Evolutionary conservation across 2,888 invertebrate genomes (phyloP).

Genomic region (Apocheima hispidaria): DNA sequence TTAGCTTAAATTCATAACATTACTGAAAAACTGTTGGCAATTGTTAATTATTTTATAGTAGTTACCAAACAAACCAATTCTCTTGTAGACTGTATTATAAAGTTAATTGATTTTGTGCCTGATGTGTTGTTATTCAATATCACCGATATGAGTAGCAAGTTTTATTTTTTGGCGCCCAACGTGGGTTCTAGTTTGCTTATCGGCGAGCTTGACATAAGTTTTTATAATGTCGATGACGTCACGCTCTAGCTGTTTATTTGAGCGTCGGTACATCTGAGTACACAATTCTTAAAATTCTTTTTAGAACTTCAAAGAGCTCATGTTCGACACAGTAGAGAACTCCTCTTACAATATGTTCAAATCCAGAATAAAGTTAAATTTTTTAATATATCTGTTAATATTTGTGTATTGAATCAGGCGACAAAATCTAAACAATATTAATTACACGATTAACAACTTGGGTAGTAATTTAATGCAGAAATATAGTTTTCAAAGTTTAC

Average conservation of each 20-base stretch:
- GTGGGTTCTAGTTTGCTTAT: no score
- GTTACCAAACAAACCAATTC: constrained; percentile 58
- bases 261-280: not conserved
- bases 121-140: constrained; percentile 43
- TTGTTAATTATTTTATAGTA: constrained; percentile 31
- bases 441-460: constrained; percentile 79
- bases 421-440: constrained; percentile 75
- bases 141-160: constrained; percentile 36
- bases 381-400: constrained; percentile 22
- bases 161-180: constrained; percentile 31
- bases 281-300: constrained; percentile 1
- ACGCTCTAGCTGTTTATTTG: not conserved
- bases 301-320: constrained; percentile 3
- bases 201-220: not conserved
- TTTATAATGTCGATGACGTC: constrained; percentile 21
- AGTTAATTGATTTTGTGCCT: constrained; percentile 59
- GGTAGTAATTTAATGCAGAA: constrained; percentile 79
- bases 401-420: constrained; percentile 65
- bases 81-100: constrained; percentile 57
- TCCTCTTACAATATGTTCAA: constrained; percentile 18
- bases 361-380: constrained; percentile 8
- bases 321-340: constrained; percentile 21
- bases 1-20: constrained; percentile 35
- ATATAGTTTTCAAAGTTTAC: constrained; percentile 82
- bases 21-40: constrained; percentile 35